phyloP scores from a whole-genome alignment of 2,113 vertebrate species.

The Poecilia latipinna region DNA sequence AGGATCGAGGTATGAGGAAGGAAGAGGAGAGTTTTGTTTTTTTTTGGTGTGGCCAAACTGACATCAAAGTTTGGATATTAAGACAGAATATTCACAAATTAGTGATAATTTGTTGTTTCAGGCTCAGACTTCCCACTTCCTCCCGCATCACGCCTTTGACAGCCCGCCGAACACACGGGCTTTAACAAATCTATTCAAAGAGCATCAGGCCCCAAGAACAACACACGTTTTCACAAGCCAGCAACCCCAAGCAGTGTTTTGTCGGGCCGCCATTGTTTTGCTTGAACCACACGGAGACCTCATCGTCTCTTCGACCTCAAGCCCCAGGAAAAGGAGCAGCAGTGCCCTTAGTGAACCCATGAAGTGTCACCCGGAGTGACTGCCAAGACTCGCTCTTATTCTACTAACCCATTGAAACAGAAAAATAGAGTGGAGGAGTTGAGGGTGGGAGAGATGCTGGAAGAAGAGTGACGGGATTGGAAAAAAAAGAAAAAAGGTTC shows the following conservation, averaged over 20 bases:
- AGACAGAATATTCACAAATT: slow-evolving; percentile 47
- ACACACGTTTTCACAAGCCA: slow-evolving; percentile 84
- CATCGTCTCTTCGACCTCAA: slow-evolving; percentile 77
- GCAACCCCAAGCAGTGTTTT: slow-evolving; percentile 80
- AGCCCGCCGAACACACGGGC: slow-evolving; percentile 88
- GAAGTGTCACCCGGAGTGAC: slow-evolving; percentile 80
- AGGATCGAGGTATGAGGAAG: slow-evolving; percentile 56
- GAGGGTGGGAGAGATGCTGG: slow-evolving; percentile 45
- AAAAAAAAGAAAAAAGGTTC: slow-evolving; percentile 38
- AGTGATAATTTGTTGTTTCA: slow-evolving; percentile 65
- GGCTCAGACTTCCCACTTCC: slow-evolving; percentile 78
- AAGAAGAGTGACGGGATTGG: slow-evolving; percentile 41
- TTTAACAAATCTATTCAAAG: slow-evolving; percentile 97
- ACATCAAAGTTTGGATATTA: slow-evolving; percentile 83
- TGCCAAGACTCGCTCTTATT: slow-evolving; percentile 73
- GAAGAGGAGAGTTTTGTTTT: slow-evolving; percentile 81
- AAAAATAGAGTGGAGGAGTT: slow-evolving; percentile 62
- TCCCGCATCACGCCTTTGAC: slow-evolving; percentile 78
- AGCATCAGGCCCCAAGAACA: slow-evolving; percentile 81
- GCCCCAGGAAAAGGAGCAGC: slow-evolving; percentile 64
- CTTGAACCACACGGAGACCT: slow-evolving; percentile 82
- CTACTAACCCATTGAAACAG: slow-evolving; percentile 68
- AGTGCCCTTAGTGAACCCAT: slow-evolving; percentile 78
- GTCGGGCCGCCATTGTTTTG: slow-evolving; percentile 80
- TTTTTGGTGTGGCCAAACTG: slow-evolving; percentile 82